These are phyloP conservation scores for Amblyopsis rosae DNA, from an alignment of 2,113 vertebrate species.

Conservation along the genomic window DNA sequence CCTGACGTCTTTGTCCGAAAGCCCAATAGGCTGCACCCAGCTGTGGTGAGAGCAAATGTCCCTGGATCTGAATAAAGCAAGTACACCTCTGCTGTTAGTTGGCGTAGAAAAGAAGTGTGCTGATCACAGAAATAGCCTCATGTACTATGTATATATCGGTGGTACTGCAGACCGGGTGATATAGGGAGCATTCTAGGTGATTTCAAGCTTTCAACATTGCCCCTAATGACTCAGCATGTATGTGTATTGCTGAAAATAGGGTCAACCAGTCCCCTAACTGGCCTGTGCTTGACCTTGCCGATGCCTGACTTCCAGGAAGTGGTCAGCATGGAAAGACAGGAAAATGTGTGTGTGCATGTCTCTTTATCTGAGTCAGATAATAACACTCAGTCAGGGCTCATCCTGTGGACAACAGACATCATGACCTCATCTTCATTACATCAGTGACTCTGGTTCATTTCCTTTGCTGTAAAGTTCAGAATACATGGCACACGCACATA, in stretches of 20 bases:
- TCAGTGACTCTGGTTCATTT: slow-evolving; percentile 1
- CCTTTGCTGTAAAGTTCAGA: background rate
- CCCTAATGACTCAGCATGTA: slow-evolving; percentile 22
- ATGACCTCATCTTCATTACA: slow-evolving; percentile 30
- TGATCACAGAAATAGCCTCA: no score
- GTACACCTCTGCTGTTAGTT: no score
- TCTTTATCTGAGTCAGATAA: background rate
- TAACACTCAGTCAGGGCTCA: slow-evolving; percentile 22
- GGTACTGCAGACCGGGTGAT: no score
- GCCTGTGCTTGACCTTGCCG: slow-evolving; percentile 29
- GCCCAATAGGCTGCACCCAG: no score
- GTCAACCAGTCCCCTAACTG: slow-evolving; percentile 15
- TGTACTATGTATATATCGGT: no score
- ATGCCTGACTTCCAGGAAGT: slow-evolving; percentile 48
- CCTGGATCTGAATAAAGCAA: no score
- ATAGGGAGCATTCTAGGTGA: no score
- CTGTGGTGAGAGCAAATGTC: no score
- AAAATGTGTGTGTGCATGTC: slow-evolving; percentile 22
- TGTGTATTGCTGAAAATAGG: slow-evolving; percentile 50
- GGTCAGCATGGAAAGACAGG: slow-evolving; percentile 40
- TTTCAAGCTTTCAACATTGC: background rate
- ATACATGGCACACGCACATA: background rate
- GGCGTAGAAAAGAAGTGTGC: no score
- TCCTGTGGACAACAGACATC: slow-evolving; percentile 16
- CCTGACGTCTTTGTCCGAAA: no score